Base-by-base conservation (phyloP, 2,888 invertebrate genomes). In the Oscheius myriophilus region DNA sequence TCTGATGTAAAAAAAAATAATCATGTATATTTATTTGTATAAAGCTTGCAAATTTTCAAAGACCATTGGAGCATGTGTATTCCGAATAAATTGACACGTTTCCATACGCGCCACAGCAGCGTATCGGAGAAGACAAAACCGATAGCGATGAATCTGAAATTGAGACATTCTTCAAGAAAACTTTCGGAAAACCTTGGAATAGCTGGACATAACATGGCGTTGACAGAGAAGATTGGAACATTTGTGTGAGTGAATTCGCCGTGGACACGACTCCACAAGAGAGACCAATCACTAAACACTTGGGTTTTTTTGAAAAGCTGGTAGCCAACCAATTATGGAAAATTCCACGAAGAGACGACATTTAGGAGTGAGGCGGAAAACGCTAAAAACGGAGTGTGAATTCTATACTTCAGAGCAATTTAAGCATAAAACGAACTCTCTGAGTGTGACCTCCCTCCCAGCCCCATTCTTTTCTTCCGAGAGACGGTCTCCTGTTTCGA, bases 401-500 rank as follows among this genome's bases (percentile, higher is more conserved):
- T n/a, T n/a, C n/a, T n/a, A n/a, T n/a, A n/a, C n/a, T n/a, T n/a
- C n/a, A n/a, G n/a, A n/a, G n/a, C n/a, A n/a, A n/a, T n/a, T n/a
- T n/a, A n/a, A n/a, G n/a, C n/a, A n/a, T n/a, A n/a, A n/a, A 33
- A 33, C 33, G 4, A 3, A 33, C 33, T 33, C 33, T 33, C 33
- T 33, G 33, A 33, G 9, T 33, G 33, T 33, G 33, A 9, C 42
- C 58, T 42, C n/a, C 21, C 26, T 62, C 49, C 23, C 26, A 2
- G 53, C 26, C 21, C 39, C 23, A 14, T 21, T 42, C 39, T n/a
- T 54, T 18, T 73, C 70, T 12, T 70, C 66, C 18, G 62, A 66
- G 55, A 69, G 46, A 33, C 66, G 65, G 41, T 73, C 68, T 53
- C 53, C 67, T 23, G 68, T 69, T 54, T 76, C 76, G 18, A 76